Evolutionary conservation across 2,888 invertebrate species (phyloP).

Genomic region (Zelleria hepariella): DNA sequence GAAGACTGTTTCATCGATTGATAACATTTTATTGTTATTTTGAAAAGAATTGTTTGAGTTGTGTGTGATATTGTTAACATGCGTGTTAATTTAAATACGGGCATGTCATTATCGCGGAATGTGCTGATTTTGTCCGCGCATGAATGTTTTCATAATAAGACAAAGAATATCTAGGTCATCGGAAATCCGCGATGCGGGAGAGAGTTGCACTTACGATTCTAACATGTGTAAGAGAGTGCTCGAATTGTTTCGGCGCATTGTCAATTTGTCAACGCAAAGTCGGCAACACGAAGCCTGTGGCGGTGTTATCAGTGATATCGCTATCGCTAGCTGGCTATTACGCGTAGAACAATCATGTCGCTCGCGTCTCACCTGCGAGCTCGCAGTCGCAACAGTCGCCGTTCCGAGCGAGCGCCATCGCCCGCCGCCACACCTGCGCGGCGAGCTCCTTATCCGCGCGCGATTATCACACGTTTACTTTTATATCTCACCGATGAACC

Average conservation of each 20-base stretch:
- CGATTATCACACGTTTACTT: not conserved
- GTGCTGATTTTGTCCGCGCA: not conserved
- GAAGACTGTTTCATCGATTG: not conserved
- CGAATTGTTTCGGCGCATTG: not conserved
- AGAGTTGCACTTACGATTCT: not conserved
- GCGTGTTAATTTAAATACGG: not conserved
- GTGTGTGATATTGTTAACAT: not conserved
- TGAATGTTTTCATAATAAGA: not conserved
- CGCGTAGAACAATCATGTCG: constrained; percentile 51
- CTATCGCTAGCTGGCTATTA: constrained; percentile 64
- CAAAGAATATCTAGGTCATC: not conserved
- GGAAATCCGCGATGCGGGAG: not conserved
- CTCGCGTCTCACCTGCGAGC: constrained; percentile 21
- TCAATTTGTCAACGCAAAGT: not conserved
- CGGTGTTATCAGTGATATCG: constrained; percentile 60
- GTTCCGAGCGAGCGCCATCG: constrained; percentile 31
- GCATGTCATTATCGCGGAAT: not conserved
- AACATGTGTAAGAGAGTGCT: not conserved
- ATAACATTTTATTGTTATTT: not conserved
- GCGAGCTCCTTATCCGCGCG: constrained; percentile 30
- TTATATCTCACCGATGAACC: not conserved
- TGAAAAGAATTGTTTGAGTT: not conserved
- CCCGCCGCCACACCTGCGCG: constrained; percentile 28
- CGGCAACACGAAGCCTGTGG: not conserved
- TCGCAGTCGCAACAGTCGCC: constrained; percentile 43